Percentiles rank a stretch among this genome's conserved stretches.
Conservation (phyloP, 2,113 vertebrate genomes). For the Anarrhichthys ocellatus region DNA sequence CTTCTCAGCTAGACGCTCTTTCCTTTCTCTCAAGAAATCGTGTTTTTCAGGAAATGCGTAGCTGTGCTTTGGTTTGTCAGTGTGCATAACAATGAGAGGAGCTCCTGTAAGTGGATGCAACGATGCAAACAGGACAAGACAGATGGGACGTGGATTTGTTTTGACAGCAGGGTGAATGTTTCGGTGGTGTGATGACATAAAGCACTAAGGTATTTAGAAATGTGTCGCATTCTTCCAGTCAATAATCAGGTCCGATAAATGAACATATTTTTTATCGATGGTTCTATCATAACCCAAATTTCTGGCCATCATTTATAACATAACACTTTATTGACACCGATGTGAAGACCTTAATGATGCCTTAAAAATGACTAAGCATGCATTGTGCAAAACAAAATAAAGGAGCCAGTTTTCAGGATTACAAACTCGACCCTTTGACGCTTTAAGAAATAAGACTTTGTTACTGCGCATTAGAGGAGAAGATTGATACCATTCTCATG, state of each 20-base stretch:
- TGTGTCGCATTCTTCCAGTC: background rate
- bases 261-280: background rate
- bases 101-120: slow-evolving; percentile 26
- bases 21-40: background rate
- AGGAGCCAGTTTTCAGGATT: background rate
- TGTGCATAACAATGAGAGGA: slow-evolving; percentile 30
- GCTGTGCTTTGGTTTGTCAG: slow-evolving; percentile 22
- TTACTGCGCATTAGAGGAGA: background rate
- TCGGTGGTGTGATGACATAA: background rate
- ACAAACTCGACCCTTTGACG: background rate
- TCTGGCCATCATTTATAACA: background rate
- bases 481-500: background rate
- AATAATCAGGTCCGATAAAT: background rate
- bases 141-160: slow-evolving; percentile 26
- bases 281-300: background rate
- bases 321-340: background rate
- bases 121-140: slow-evolving; percentile 24
- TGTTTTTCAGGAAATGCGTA: slow-evolving; percentile 17
- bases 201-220: background rate
- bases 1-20: background rate
- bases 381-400: background rate
- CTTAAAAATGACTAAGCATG: background rate
- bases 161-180: slow-evolving; percentile 24
- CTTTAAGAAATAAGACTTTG: background rate
- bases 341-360: background rate